A percentile compares a stretch with the other conserved stretches of the same genome.
Evolutionary conservation across 2,113 vertebrate genomes (phyloP).

Genomic region (Callochromis pleurospilus): DNA sequence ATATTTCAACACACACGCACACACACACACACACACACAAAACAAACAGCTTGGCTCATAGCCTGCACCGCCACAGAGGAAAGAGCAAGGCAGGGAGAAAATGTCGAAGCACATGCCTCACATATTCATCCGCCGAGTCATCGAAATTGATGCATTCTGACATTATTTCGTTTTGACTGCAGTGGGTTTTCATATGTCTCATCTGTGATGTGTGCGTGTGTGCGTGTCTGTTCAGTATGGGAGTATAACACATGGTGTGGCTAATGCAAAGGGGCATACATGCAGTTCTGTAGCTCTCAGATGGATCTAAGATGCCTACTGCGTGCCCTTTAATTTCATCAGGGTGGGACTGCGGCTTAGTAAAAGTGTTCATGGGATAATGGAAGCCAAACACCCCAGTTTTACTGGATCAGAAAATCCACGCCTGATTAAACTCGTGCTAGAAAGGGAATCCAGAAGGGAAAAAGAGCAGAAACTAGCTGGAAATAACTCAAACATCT

Average conservation of each 20-base stretch:
- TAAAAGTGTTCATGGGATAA: conserved; percentile 39
- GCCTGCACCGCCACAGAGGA: conserved; percentile 19
- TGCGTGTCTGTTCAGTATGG: background rate
- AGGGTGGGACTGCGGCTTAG: conserved; percentile 6
- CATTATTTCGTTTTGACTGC: background rate
- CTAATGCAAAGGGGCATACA: background rate
- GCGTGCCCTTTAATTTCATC: conserved; percentile 25
- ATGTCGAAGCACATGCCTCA: background rate
- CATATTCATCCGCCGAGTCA: background rate
- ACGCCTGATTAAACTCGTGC: background rate
- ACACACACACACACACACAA: background rate
- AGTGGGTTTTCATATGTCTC: background rate
- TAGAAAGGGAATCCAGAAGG: background rate
- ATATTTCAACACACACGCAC: conserved; percentile 49
- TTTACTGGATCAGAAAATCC: background rate
- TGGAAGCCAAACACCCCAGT: background rate
- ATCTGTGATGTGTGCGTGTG: background rate
- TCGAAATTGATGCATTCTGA: background rate
- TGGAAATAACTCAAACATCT: background rate
- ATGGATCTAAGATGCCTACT: conserved; percentile 11
- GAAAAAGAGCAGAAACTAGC: background rate
- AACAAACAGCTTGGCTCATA: conserved; percentile 38
- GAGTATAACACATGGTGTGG: background rate
- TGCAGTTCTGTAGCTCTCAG: background rate
- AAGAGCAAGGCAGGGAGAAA: conserved; percentile 6